phyloP scores from a whole-genome alignment of 2,113 vertebrate genomes.

The Elgaria multicarinata region DNA sequence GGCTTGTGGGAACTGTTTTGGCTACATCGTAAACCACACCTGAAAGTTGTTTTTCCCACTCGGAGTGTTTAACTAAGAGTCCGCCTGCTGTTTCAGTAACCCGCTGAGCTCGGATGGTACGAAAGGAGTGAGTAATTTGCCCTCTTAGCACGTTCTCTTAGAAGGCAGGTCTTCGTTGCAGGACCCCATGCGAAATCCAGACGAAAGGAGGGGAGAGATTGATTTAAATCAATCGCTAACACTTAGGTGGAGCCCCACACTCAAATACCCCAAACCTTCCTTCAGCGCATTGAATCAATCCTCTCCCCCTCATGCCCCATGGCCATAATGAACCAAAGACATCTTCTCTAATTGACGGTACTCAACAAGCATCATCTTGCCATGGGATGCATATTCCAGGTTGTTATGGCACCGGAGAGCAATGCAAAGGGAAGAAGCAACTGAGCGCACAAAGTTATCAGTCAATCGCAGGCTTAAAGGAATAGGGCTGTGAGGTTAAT shows the following conservation, averaged over 20 bases:
- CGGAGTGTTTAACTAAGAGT: slow-evolving; percentile 70
- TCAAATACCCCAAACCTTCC: slow-evolving; percentile 47
- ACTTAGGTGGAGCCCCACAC: slow-evolving; percentile 55
- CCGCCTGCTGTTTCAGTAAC: slow-evolving; percentile 67
- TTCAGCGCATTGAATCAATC: slow-evolving; percentile 72
- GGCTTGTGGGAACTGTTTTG: slow-evolving; percentile 40
- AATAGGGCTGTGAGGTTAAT: background rate
- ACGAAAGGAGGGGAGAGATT: slow-evolving; percentile 45
- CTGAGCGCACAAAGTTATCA: background rate
- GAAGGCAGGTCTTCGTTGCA: slow-evolving; percentile 56
- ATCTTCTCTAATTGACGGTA: slow-evolving; percentile 69
- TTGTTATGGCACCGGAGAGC: slow-evolving; percentile 16
- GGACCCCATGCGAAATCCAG: slow-evolving; percentile 53
- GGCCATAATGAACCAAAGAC: slow-evolving; percentile 65
- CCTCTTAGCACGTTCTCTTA: slow-evolving; percentile 75
- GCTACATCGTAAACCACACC: slow-evolving; percentile 54
- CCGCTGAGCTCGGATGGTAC: slow-evolving; percentile 69
- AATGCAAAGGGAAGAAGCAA: slow-evolving; percentile 20
- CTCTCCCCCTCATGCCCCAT: slow-evolving; percentile 50
- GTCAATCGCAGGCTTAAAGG: slow-evolving; percentile 29
- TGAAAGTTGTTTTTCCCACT: slow-evolving; percentile 76
- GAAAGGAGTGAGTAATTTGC: slow-evolving; percentile 73
- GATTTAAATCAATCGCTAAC: slow-evolving; percentile 73
- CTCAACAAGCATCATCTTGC: slow-evolving; percentile 37
- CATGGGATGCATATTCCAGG: slow-evolving; percentile 38